phyloP scores from a whole-genome alignment of 2,113 vertebrate genomes.

The Pantherophis guttatus region DNA sequence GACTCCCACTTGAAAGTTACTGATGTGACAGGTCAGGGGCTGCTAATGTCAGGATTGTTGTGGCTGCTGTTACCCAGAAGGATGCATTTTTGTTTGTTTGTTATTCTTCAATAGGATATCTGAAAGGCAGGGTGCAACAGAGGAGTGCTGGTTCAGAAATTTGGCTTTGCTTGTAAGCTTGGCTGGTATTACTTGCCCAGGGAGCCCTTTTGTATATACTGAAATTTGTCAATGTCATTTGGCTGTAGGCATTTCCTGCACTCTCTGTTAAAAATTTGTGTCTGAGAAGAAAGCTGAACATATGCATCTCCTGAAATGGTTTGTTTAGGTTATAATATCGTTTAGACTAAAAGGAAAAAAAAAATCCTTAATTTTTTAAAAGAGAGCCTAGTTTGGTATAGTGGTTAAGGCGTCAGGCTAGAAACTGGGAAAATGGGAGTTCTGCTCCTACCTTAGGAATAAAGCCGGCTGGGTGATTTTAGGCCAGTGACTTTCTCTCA shows the following conservation, averaged over 20 bases:
- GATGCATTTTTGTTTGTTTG: constrained; percentile 20
- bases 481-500: background rate
- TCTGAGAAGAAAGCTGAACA: background rate
- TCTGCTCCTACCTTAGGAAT: background rate
- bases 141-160: constrained; percentile 39
- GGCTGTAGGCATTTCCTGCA: constrained; percentile 12
- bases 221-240: constrained; percentile 55
- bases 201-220: constrained; percentile 37
- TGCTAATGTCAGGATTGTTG: constrained; percentile 61
- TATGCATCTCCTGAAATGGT: background rate
- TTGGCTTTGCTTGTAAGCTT: constrained; percentile 48
- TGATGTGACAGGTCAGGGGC: constrained; percentile 53
- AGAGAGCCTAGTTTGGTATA: background rate
- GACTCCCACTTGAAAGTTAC: constrained; percentile 34
- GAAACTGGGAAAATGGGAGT: background rate
- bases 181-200: constrained; percentile 23
- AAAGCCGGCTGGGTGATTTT: background rate
- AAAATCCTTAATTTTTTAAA: constrained; percentile 9
- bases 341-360: constrained; percentile 7
- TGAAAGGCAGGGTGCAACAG: constrained; percentile 30
- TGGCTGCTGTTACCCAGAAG: constrained; percentile 59
- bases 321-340: background rate
- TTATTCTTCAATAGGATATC: constrained; percentile 48
- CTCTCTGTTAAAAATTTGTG: constrained; percentile 4
- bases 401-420: background rate